These are phyloP conservation scores for Drosophila watanabei DNA, from an alignment of 1,140 invertebrate genomes.

Conservation along the genomic window DNA sequence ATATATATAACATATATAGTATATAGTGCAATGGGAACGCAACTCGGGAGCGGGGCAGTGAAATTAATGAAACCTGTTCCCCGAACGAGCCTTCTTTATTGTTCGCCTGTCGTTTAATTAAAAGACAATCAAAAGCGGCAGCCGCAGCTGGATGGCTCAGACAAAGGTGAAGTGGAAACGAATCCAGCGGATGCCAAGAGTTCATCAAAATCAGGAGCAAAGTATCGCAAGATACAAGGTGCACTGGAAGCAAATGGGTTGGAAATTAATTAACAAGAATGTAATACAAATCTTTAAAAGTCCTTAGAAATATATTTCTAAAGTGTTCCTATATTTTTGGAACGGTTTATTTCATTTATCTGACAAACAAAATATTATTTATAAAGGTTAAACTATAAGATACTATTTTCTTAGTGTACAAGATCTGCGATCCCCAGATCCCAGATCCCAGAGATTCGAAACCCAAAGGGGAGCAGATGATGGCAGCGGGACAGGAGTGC, in stretches of 20 bases:
- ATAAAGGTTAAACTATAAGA: neutral
- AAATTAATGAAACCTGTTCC: constrained; percentile 71
- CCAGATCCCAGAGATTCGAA: constrained; percentile 4
- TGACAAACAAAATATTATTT: neutral
- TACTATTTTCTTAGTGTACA: neutral
- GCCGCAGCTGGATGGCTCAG: constrained; percentile 31
- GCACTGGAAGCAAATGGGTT: neutral
- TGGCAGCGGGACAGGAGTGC: constrained; percentile 1
- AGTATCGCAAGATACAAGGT: constrained; percentile 16
- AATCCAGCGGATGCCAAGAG: constrained; percentile 39
- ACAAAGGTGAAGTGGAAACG: constrained; percentile 38
- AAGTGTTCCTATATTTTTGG: neutral
- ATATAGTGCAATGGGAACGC: constrained; percentile 38
- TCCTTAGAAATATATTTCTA: neutral
- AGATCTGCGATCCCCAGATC: constrained; percentile 20
- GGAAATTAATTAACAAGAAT: too few species aligned
- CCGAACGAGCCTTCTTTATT: constrained; percentile 60
- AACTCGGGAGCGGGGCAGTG: constrained; percentile 2
- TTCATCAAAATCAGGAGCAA: constrained; percentile 51
- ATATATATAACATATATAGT: neutral
- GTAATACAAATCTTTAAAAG: too few species aligned
- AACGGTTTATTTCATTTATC: too few species aligned
- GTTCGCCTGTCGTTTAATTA: constrained; percentile 72
- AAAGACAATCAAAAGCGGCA: constrained; percentile 77
- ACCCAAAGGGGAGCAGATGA: constrained; percentile 5